Percentiles rank a stretch among this genome's conserved stretches.
phyloP scores from a whole-genome alignment of 2,888 invertebrate genomes.

The Stenchaetothrips biformis region DNA sequence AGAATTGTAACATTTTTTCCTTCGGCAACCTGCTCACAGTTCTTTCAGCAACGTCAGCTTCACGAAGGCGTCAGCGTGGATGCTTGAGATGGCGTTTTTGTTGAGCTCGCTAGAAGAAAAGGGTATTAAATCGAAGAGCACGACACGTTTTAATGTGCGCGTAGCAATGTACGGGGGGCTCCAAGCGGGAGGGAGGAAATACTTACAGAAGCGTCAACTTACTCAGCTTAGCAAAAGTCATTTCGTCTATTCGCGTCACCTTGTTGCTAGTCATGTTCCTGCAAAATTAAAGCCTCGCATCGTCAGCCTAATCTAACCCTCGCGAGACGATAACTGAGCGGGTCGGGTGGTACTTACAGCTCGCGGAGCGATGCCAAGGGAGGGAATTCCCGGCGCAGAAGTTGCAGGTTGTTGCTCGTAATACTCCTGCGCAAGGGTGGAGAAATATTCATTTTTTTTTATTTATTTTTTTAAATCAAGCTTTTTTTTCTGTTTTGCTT shows the following conservation, averaged over 20 bases:
- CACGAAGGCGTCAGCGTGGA: slow-evolving; percentile 49
- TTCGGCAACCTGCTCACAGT: slow-evolving; percentile 48
- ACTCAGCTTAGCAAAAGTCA: slow-evolving; percentile 32
- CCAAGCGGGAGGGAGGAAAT: slow-evolving; percentile 20
- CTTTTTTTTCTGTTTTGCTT: too few species aligned
- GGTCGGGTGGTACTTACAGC: neutral
- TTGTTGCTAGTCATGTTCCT: slow-evolving; percentile 37
- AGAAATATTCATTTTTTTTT: neutral
- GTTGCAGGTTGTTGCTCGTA: neutral
- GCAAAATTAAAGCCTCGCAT: slow-evolving; percentile 26
- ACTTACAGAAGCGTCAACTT: slow-evolving; percentile 34
- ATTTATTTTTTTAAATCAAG: neutral
- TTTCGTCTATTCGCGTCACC: slow-evolving; percentile 34
- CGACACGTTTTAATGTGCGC: slow-evolving; percentile 25
- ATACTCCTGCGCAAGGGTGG: neutral
- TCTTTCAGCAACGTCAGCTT: slow-evolving; percentile 47
- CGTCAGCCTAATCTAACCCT: slow-evolving; percentile 23
- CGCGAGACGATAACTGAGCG: slow-evolving; percentile 29
- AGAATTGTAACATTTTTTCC: too few species aligned
- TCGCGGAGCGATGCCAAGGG: neutral
- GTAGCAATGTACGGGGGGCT: slow-evolving; percentile 26
- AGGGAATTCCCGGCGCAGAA: slow-evolving; percentile 7
- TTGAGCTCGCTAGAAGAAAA: slow-evolving; percentile 49
- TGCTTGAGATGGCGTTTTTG: slow-evolving; percentile 47
- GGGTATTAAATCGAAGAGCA: slow-evolving; percentile 39